phyloP scores from a whole-genome alignment of 2,888 invertebrate species.

The Vandiemenella viatica region DNA sequence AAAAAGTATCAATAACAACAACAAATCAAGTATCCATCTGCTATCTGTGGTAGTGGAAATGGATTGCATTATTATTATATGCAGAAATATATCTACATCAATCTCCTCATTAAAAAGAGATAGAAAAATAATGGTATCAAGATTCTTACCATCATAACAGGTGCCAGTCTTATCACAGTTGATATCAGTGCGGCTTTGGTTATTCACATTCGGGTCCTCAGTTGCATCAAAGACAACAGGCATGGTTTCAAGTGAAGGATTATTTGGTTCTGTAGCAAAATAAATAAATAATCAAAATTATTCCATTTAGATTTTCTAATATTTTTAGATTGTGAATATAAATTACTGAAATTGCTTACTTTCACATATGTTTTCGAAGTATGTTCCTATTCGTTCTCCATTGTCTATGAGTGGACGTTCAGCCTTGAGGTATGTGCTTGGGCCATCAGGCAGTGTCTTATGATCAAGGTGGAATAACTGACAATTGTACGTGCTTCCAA shows the following conservation, averaged over 20 bases:
- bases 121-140: no score
- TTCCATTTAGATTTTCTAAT: not conserved
- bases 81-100: no score
- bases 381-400: conserved; percentile 76
- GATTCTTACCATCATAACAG: conserved; percentile 72
- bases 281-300: not conserved
- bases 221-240: conserved; percentile 65
- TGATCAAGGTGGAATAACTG: conserved; percentile 85
- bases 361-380: conserved; percentile 81
- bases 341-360: conserved; percentile 40
- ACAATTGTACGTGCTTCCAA: conserved; percentile 72
- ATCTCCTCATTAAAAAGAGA: no score
- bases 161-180: conserved; percentile 91
- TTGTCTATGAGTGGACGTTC: conserved; percentile 82
- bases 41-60: no score
- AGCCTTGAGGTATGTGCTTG: conserved; percentile 77
- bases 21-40: no score
- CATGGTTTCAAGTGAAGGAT: conserved; percentile 34
- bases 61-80: no score
- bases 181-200: conserved; percentile 59
- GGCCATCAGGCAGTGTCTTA: conserved; percentile 80
- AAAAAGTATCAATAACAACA: no score
- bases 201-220: conserved; percentile 56
- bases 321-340: not conserved
- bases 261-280: conserved; percentile 6